Base-by-base conservation (phyloP, 2,888 invertebrate species). In the Trisateles emortualis region DNA sequence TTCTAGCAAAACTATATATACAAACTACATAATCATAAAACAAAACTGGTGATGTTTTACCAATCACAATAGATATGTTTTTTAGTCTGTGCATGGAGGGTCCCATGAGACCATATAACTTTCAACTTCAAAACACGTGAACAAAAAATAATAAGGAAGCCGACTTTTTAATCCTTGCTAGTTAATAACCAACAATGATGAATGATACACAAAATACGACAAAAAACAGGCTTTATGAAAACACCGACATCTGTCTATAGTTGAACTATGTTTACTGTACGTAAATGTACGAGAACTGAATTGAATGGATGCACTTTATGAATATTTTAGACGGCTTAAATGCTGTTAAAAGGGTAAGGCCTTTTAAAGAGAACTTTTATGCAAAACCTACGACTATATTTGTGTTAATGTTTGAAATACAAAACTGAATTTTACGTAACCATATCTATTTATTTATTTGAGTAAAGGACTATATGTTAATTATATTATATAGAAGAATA, bases 171-270 rank as follows among this genome's bases (percentile, higher is more conserved):
- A 43, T 47, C 32, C 47, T 33, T 9, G 22, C 30, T 19, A 52
- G 46, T 45, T 42, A 36, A 42, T 49, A 43, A 39, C 40, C 26
- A 24, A 19, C 40, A 45, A 41, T 50, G 54, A 50, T 50, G 24
- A 38, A 54, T 50, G 40, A 30, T 32, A 22, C 10, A 36, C 26
- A 36, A 36, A 17, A 17, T 22, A 22, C 10, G 4, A 29, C 16
- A 39, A 50, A 43, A 43, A 44, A 19, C 13, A 5, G 6, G 1
- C 36, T 17, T 13, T 39, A 44, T 38, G 3, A 38, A 50, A 50
- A 43, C 38, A 50, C 11, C 8, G 30, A 43, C 38, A 24, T 44
- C 10, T 50, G 49, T 50, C 26, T 33, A 11, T 10, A 16, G 9
- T n/a, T 29, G 29, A 13, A 41, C 33, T 13, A 33, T 33, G 33